Conservation (phyloP, 2,888 invertebrate species). For the Drosophila stalkeri region DNA sequence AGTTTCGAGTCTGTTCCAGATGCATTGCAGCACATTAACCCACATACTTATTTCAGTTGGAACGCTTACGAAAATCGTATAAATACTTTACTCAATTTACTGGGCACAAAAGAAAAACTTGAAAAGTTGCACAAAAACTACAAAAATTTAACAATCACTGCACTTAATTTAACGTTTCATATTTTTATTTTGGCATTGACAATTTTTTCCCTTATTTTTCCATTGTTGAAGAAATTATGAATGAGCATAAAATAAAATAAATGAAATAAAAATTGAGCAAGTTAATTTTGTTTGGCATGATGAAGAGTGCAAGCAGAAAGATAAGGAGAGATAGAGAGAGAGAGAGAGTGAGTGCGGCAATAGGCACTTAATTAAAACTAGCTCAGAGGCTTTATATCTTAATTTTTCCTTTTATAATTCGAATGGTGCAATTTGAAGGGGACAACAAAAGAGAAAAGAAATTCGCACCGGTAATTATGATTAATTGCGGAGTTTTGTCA, state of each 20-base stretch:
- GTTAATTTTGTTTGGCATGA: conserved; percentile 38
- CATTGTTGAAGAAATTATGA: conserved; percentile 69
- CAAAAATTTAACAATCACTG: conserved; percentile 60
- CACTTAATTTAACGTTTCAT: conserved; percentile 61
- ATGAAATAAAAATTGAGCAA: conserved; percentile 50
- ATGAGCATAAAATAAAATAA: conserved; percentile 29
- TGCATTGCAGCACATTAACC: conserved; percentile 28
- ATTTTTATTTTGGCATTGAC: conserved; percentile 71
- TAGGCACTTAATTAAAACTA: conserved; percentile 55
- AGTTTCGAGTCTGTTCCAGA: conserved; percentile 10
- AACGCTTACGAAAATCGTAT: conserved; percentile 7
- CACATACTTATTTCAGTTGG: conserved; percentile 16
- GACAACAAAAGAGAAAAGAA: conserved; percentile 33
- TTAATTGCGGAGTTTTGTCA: conserved; percentile 46
- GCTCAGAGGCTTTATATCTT: conserved; percentile 25
- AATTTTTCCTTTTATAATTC: conserved; percentile 14
- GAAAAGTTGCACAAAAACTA: conserved; percentile 26
- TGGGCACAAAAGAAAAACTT: conserved; percentile 42
- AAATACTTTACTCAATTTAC: conserved; percentile 37
- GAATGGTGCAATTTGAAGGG: conserved; percentile 44
- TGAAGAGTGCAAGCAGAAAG: conserved; percentile 17
- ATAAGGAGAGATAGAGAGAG: background rate
- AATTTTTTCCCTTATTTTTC: conserved; percentile 41
- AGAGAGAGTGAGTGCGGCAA: conserved; percentile 9
- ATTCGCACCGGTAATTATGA: conserved; percentile 58